Evolutionary conservation across 2,888 invertebrate species (phyloP), one percentile per base, ranked within the genome.

Genomic region (Graphium colonna): DNA sequence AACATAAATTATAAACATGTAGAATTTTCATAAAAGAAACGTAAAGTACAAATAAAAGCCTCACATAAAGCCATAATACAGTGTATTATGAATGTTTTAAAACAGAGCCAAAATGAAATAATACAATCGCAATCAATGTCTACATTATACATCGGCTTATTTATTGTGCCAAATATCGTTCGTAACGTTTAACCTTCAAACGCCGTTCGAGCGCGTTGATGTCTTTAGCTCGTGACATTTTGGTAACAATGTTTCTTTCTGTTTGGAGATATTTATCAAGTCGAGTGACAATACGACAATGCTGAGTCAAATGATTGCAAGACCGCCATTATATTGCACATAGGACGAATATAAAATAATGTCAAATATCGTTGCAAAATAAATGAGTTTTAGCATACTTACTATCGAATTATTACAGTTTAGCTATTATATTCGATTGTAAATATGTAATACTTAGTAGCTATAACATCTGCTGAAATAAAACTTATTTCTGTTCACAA

Each of bases 211-310:
- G 17, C 53, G 48, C 53, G 53, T 54, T 54, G 53, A 54, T 49
- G 44, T 54, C 53, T 54, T 49, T 49, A 39, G 40, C 18, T 49
- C 45, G 53, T 54, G 53, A 54, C 53, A 54, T 54, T 53, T 54
- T 21, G 31, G 44, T 45, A 43, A 33, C 45, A 44, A 44, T 49
- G 44, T 49, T 40, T 44, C 44, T 54, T 54, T 54, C 49, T 49
- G 12, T 49, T 31, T 48, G n/a, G 18, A 40, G 53, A 49, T 45
- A 54, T 49, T 49, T 45, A 49, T 54, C 43, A 48, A 49, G 51
- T 36, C 36, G 0, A 26, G 31, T 45, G 43, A 53, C 44, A 45
- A 54, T 45, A 21, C 26, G 17, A 47, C 45, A 46, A 17, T 52
- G 38, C 16, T 15, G 4, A 33, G n/a, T 38, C 9, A 28, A 18